These are phyloP conservation scores for Austrolebias charrua DNA, from an alignment of 2,797 vertebrate genomes.

Conservation along the genomic window DNA sequence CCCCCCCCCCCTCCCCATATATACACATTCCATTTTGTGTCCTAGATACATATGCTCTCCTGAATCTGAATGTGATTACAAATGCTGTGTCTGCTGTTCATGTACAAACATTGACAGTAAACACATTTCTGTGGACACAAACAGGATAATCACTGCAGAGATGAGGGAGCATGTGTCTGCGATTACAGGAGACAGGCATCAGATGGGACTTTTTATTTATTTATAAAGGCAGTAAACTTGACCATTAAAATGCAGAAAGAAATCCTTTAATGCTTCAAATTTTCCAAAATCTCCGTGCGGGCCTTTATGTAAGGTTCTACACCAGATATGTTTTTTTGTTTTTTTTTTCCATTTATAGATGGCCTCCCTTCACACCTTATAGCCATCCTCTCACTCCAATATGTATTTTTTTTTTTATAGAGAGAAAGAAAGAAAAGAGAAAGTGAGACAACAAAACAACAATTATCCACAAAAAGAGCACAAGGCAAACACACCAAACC, in stretches of 20 bases:
- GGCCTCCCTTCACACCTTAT: too few relatives aligned
- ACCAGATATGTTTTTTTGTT: too few relatives aligned
- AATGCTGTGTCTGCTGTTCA: conserved; percentile 7
- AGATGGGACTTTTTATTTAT: conserved; percentile 35
- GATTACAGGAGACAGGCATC: conserved; percentile 53
- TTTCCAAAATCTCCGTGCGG: background rate
- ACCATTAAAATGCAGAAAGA: conserved; percentile 48
- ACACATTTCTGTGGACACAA: conserved; percentile 5
- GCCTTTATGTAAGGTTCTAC: too few relatives aligned
- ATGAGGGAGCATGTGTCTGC: conserved; percentile 47
- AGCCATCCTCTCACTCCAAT: too few relatives aligned
- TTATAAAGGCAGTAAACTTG: conserved; percentile 52
- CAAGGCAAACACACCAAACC: too few relatives aligned
- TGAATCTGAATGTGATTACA: conserved; percentile 12
- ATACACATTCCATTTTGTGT: background rate
- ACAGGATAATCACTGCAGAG: conserved; percentile 16
- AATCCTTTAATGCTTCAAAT: conserved; percentile 36
- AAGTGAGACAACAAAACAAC: too few relatives aligned
- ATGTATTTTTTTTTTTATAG: too few relatives aligned
- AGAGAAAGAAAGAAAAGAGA: too few relatives aligned
- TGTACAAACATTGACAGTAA: conserved; percentile 22
- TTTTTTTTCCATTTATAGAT: too few relatives aligned
- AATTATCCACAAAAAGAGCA: too few relatives aligned
- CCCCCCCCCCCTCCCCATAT: background rate
- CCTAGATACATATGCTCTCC: conserved; percentile 4